Percentiles rank a stretch among this genome's conserved stretches.
phyloP scores from a whole-genome alignment of 2,113 vertebrate species.

The Thamnaconus septentrionalis region DNA sequence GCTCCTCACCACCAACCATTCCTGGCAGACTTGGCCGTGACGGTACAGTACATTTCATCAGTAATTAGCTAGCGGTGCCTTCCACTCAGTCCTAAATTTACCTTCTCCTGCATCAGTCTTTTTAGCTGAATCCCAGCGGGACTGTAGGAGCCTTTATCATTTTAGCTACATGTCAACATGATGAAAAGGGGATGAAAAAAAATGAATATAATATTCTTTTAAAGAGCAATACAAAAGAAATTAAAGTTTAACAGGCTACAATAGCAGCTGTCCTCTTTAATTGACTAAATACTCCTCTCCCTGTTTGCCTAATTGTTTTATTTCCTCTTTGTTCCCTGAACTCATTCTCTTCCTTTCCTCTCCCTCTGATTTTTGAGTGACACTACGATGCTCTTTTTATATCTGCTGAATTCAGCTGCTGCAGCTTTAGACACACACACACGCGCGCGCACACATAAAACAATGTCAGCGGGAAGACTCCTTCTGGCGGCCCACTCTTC shows the following conservation, averaged over 20 bases:
- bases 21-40: background rate
- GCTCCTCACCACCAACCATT: background rate
- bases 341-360: slow-evolving; percentile 9
- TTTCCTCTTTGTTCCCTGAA: slow-evolving; percentile 32
- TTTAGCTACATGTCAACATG: too few relatives aligned
- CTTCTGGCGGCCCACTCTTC: slow-evolving; percentile 43
- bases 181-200: too few relatives aligned
- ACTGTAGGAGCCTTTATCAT: too few relatives aligned
- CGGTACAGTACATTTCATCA: background rate
- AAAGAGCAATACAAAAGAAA: background rate
- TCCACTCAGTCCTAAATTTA: background rate
- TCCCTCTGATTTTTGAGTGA: slow-evolving; percentile 54
- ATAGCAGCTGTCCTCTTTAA: slow-evolving; percentile 8
- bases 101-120: too few relatives aligned
- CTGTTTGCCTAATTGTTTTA: slow-evolving; percentile 34
- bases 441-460: slow-evolving; percentile 46
- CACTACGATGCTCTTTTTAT: slow-evolving; percentile 47
- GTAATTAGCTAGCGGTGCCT: background rate
- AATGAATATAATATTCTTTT: too few relatives aligned
- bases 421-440: slow-evolving; percentile 30
- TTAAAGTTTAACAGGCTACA: slow-evolving; percentile 6
- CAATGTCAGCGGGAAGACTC: slow-evolving; percentile 65
- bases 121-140: too few relatives aligned
- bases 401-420: slow-evolving; percentile 70
- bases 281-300: slow-evolving; percentile 31